phyloP scores from a whole-genome alignment of 35 echinoderm and acorn worm species.

The Strongylocentrotus purpuratus region DNA sequence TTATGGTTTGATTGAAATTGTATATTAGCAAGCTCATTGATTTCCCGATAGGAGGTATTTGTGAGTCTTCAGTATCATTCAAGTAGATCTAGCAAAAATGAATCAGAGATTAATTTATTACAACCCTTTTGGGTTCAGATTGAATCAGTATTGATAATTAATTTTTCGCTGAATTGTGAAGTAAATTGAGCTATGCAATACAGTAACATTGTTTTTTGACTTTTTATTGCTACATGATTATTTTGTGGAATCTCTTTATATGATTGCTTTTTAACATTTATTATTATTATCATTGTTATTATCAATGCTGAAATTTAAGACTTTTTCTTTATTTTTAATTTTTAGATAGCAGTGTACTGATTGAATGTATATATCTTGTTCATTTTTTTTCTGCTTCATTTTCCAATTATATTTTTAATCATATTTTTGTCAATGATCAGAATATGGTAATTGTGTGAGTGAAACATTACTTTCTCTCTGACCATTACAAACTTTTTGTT shows the following conservation, averaged over 20 bases:
- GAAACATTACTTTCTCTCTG: too few relatives aligned
- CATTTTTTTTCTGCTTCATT: neutral
- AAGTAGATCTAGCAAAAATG: neutral
- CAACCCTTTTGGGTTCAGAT: neutral
- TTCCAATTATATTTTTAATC: neutral
- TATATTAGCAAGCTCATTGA: neutral
- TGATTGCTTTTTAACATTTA: neutral
- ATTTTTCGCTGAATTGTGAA: neutral
- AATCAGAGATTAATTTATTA: neutral
- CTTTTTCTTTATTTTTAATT: too few relatives aligned
- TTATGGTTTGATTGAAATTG: neutral
- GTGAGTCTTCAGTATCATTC: neutral
- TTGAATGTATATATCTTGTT: neutral
- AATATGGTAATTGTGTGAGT: too few relatives aligned
- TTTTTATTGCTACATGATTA: neutral
- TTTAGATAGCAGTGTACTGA: neutral
- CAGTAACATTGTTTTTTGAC: neutral
- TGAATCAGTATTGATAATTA: conserved; percentile 1
- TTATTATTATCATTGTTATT: neutral
- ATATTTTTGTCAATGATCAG: neutral
- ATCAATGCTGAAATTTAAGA: neutral
- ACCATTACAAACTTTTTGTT: too few relatives aligned
- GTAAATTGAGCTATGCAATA: conserved; percentile 3
- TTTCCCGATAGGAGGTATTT: too few relatives aligned
- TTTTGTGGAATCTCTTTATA: neutral